phyloP scores from a whole-genome alignment of 1,140 invertebrate genomes.

The Paraescarpia echinospica region DNA sequence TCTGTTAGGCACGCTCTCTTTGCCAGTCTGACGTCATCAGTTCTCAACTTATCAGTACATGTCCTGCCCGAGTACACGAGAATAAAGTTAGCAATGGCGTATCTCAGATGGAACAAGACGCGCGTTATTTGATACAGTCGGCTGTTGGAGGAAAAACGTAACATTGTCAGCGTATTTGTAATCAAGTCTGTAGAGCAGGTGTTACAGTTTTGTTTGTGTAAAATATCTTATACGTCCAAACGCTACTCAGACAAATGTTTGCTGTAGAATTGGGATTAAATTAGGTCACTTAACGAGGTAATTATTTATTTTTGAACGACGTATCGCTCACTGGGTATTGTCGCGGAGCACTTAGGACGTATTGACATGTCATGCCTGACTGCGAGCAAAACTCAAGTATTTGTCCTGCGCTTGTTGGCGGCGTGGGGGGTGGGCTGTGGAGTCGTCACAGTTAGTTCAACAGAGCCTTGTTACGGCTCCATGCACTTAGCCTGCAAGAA shows the following conservation, averaged over 20 bases:
- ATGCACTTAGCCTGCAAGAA: too few relatives aligned
- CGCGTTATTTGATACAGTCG: too few relatives aligned
- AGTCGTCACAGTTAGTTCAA: not conserved
- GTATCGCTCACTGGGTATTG: not conserved
- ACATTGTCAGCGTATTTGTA: too few relatives aligned
- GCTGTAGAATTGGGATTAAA: not conserved
- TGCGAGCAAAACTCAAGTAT: not conserved
- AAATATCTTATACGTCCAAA: not conserved
- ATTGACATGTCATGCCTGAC: not conserved
- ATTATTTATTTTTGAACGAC: not conserved
- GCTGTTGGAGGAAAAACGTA: too few relatives aligned
- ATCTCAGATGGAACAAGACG: too few relatives aligned
- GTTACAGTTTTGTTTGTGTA: not conserved
- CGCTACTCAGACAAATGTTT: not conserved
- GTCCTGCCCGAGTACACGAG: too few relatives aligned
- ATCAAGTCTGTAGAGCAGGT: too few relatives aligned
- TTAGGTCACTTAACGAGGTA: not conserved
- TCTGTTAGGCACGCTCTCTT: too few relatives aligned
- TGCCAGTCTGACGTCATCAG: too few relatives aligned
- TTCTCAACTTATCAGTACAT: too few relatives aligned
- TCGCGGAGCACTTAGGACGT: not conserved
- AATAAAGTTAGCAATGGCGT: too few relatives aligned
- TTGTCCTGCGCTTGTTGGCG: not conserved
- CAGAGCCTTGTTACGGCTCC: too few relatives aligned
- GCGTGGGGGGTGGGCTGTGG: not conserved